Base-by-base conservation (phyloP, 2,888 invertebrate species). In the Acanthopleura granulata region DNA sequence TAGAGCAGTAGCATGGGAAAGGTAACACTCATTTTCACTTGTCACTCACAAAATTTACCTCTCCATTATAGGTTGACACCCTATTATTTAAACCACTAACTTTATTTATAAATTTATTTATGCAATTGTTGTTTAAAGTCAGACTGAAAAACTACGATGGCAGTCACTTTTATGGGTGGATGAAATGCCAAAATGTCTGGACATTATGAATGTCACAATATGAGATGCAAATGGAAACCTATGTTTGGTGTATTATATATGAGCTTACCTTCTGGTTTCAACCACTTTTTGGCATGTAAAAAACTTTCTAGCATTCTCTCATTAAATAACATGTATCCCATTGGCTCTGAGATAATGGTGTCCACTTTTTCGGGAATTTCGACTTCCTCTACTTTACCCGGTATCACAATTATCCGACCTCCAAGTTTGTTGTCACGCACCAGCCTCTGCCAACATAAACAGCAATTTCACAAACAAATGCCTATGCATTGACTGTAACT, bases 261-360 rank as follows among this genome's bases (percentile, higher is more conserved):
- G 22, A 6, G 57, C 78, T 77, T 77, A 89, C 93, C 94, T 88
- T 92, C 92, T 29, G 90, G 95, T 91, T 95, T 95, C 61, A 99
- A 92, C 97, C 98, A 99, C 90, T 99, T 99, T 89, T 99, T 97
- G 4, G 99, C 98, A 92, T 99, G 99, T 78, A 99, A 92, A 92
- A 97, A 99, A 0, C 98, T 98, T 92, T 99, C 99, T 83, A 99
- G 92, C 99, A 99, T 99, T 80, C 99, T 93, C 91, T 99, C 99
- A 92, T 99, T 99, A 91, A 98, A 98, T 75, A 99, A 92, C 99
- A 99, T 99, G 90, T 99, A 99, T n/a, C 99, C 99, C 99, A 99
- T 99, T 0, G 99, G 99, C 91, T 99, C 99, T 0, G 98, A 98
- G 83, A 99, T 96, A 85, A 99, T 98, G 66, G 98, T 94, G 91